A percentile compares a stretch with the other conserved stretches of the same genome.
These are phyloP conservation scores for Hephaestus fuliginosus DNA, from an alignment of 2,797 vertebrate genomes.

Conservation along the genomic window DNA sequence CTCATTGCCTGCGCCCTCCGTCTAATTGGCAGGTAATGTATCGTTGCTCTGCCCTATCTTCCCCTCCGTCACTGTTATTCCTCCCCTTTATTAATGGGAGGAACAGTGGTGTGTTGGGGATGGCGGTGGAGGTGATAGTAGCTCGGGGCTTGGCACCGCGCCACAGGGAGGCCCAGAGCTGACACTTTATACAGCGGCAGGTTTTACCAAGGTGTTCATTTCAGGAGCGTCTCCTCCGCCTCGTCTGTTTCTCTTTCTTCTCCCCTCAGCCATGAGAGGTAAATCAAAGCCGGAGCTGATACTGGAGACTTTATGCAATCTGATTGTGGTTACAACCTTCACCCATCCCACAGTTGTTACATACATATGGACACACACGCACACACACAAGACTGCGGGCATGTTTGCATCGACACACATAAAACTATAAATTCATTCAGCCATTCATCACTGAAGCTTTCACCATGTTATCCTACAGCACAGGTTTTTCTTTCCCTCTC, in stretches of 20 bases:
- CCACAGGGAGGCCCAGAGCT: constrained; percentile 79
- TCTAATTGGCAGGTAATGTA: constrained; percentile 88
- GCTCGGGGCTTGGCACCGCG: constrained; percentile 73
- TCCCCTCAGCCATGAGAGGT: constrained; percentile 62
- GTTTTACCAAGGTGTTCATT: constrained; percentile 88
- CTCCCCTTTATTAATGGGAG: constrained; percentile 76
- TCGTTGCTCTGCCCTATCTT: constrained; percentile 63
- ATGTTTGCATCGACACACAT: constrained; percentile 35
- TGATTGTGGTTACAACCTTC: constrained; percentile 50
- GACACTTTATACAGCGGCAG: constrained; percentile 87
- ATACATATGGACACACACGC: constrained; percentile 40
- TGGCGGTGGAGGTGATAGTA: constrained; percentile 64
- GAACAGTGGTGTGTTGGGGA: constrained; percentile 36
- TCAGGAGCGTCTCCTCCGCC: constrained; percentile 81
- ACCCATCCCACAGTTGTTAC: constrained; percentile 51
- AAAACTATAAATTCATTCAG: constrained; percentile 7
- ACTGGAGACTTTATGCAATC: constrained; percentile 69
- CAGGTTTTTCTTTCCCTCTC: constrained; percentile 48
- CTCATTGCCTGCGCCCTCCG: constrained; percentile 64
- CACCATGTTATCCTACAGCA: constrained; percentile 46
- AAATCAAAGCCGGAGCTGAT: constrained; percentile 76
- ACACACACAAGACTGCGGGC: background rate
- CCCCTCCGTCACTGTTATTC: constrained; percentile 63
- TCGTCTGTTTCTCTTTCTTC: constrained; percentile 64
- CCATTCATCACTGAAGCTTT: constrained; percentile 57